Evolutionary conservation across 2,113 vertebrate species (phyloP).

Genomic region (Cervus canadensis): DNA sequence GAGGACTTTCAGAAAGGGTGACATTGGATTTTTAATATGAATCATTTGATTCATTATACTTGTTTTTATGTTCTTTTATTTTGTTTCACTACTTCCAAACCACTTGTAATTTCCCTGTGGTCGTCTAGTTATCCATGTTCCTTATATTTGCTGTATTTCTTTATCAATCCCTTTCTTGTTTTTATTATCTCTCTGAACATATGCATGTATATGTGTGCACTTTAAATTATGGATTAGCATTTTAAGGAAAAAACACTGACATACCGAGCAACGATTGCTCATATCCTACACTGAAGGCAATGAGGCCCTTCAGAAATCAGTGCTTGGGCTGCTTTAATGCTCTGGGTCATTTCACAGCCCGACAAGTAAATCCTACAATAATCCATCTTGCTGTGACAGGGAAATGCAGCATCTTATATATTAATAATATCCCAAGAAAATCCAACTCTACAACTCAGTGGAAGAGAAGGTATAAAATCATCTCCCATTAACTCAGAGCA

Average conservation of each 20-base stretch:
- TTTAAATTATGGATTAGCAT: background rate
- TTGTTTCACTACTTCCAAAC: background rate
- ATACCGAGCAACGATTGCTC: constrained; percentile 1
- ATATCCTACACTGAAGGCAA: constrained; percentile 34
- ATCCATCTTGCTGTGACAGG: constrained; percentile 58
- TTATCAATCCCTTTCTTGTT: background rate
- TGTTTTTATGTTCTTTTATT: background rate
- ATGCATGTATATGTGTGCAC: background rate
- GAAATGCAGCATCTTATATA: constrained; percentile 11
- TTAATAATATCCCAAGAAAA: constrained; percentile 28
- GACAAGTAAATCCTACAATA: constrained; percentile 40
- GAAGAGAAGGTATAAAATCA: background rate
- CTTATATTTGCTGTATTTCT: background rate
- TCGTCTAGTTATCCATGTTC: background rate
- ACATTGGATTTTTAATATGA: background rate
- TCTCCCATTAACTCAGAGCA: background rate
- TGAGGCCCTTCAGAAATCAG: constrained; percentile 33
- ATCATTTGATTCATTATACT: background rate
- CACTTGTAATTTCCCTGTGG: background rate
- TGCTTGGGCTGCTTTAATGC: background rate
- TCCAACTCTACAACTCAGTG: background rate
- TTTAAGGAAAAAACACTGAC: background rate
- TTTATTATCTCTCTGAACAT: background rate
- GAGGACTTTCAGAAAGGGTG: background rate
- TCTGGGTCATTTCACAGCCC: constrained; percentile 62